Percentiles rank a stretch among this genome's conserved stretches.
phyloP scores from a whole-genome alignment of 2,113 vertebrate species.

The Microtus richardsoni region DNA sequence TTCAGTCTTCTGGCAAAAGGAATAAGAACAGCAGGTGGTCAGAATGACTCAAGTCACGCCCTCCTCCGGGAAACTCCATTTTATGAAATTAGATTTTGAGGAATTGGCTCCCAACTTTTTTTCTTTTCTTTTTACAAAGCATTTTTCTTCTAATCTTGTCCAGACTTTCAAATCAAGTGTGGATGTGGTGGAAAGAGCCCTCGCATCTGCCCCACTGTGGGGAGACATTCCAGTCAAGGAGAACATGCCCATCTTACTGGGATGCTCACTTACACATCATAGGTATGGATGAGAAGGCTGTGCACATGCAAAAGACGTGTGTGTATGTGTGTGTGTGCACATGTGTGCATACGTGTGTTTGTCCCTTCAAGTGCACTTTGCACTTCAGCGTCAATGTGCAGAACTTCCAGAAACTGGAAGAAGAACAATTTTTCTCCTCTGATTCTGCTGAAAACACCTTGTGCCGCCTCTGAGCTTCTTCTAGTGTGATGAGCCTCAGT shows the following conservation, averaged over 20 bases:
- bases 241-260: background rate
- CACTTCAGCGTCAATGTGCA: slow-evolving; percentile 64
- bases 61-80: slow-evolving; percentile 37
- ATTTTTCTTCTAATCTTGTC: slow-evolving; percentile 7
- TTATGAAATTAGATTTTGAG: slow-evolving; percentile 46
- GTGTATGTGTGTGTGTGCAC: background rate
- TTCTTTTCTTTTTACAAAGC: background rate
- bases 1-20: background rate
- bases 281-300: background rate
- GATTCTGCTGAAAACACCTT: slow-evolving; percentile 74
- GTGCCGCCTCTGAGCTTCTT: slow-evolving; percentile 72
- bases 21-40: background rate
- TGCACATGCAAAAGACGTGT: background rate
- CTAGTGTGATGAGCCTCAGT: slow-evolving; percentile 47
- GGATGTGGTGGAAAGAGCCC: slow-evolving; percentile 13
- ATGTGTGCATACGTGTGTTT: background rate
- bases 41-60: background rate
- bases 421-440: slow-evolving; percentile 60
- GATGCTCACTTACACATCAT: slow-evolving; percentile 46
- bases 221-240: slow-evolving; percentile 30
- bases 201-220: background rate
- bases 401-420: slow-evolving; percentile 71
- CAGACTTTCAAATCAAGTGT: slow-evolving; percentile 48
- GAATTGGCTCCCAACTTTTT: slow-evolving; percentile 37
- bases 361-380: slow-evolving; percentile 74